Evolutionary conservation across 2,888 invertebrate genomes (phyloP).

Genomic region (Augochlorella aurata): DNA sequence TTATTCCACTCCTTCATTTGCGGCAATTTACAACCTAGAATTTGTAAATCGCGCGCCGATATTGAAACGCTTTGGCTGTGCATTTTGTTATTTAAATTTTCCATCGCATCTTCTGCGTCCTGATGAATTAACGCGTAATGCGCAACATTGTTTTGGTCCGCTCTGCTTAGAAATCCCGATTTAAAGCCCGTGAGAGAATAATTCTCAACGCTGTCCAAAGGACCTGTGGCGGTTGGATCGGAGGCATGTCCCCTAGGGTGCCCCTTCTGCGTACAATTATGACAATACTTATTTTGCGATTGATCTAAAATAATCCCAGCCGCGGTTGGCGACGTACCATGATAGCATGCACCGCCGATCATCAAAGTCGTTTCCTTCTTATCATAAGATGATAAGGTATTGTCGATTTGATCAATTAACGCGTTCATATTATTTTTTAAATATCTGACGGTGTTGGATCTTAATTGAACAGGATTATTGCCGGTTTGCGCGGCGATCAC

Average conservation of each 20-base stretch:
- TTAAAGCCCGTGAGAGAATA: constrained; percentile 65
- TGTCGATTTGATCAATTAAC: constrained; percentile 48
- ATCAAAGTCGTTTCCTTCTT: constrained; percentile 50
- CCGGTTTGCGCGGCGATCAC: constrained; percentile 68
- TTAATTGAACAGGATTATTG: constrained; percentile 42
- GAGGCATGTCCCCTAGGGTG: constrained; percentile 75
- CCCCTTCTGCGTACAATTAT: constrained; percentile 49
- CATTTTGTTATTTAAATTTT: constrained; percentile 48
- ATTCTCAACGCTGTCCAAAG: constrained; percentile 68
- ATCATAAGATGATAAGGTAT: constrained; percentile 33
- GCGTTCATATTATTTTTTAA: constrained; percentile 55
- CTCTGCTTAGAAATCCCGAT: constrained; percentile 68
- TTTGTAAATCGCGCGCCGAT: background rate
- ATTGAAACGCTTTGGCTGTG: background rate
- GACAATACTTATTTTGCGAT: constrained; percentile 65
- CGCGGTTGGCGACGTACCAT: constrained; percentile 53
- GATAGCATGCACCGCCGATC: constrained; percentile 72
- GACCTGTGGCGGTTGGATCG: constrained; percentile 36
- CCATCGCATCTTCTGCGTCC: constrained; percentile 56
- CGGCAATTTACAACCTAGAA: constrained; percentile 39
- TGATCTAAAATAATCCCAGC: constrained; percentile 63
- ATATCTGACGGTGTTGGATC: constrained; percentile 36
- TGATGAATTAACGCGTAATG: constrained; percentile 58
- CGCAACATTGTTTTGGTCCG: constrained; percentile 67
- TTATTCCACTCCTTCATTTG: constrained; percentile 54